Conservation (phyloP, 1,140 invertebrate species). For the Leptoteleia sp. region DNA sequence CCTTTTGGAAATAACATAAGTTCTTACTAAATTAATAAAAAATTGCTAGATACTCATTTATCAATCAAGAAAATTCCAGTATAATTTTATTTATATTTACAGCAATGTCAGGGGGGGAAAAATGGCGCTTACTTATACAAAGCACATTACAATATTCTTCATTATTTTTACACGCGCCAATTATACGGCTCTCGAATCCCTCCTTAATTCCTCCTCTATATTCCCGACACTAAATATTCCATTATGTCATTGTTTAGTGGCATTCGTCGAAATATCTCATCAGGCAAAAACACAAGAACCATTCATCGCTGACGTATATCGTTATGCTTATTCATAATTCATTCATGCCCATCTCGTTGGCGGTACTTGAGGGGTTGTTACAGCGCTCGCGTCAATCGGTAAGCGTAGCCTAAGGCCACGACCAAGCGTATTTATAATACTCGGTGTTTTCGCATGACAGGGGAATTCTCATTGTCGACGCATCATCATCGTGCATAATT, state of each 20-base stretch:
- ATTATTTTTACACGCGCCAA: constrained; percentile 3
- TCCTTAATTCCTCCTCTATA: not conserved
- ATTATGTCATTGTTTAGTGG: constrained; percentile 49
- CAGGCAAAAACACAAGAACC: constrained; percentile 58
- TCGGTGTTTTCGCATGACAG: constrained; percentile 60
- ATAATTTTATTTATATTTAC: too few relatives aligned
- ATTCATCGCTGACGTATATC: constrained; percentile 58
- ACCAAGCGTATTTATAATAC: constrained; percentile 61
- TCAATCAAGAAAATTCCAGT: too few relatives aligned
- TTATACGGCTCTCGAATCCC: not conserved
- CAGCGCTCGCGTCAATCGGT: constrained; percentile 60
- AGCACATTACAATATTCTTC: not conserved
- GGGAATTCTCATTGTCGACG: constrained; percentile 69
- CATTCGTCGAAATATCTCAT: constrained; percentile 48
- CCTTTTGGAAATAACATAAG: too few relatives aligned
- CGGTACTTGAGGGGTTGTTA: constrained; percentile 63
- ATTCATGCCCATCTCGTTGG: constrained; percentile 60
- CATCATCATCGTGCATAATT: constrained; percentile 70
- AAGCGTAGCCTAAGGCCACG: constrained; percentile 57
- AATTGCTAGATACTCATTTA: too few relatives aligned
- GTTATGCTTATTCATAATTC: constrained; percentile 65
- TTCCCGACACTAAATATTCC: constrained; percentile 20
- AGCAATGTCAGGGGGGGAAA: too few relatives aligned
- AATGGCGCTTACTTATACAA: too few relatives aligned
- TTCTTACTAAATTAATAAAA: too few relatives aligned